Evolutionary conservation across 2,797 vertebrate species (phyloP), one percentile per base, ranked within the genome.

Genomic region (Diglossa cyanea): DNA sequence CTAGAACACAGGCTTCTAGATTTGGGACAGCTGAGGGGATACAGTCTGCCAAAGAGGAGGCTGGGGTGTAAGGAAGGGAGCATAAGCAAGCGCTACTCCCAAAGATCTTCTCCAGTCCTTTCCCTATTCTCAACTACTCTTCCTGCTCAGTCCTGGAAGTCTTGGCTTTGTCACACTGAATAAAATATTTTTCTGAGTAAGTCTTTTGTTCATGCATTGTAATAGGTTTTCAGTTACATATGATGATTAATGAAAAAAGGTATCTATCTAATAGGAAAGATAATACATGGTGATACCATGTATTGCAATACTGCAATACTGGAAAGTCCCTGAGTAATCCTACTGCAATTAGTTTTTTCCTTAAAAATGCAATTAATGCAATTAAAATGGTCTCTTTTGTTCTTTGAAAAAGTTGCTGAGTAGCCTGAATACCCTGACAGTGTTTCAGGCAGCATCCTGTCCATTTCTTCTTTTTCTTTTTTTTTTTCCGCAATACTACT

Each of bases 251-350:
- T 81, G 72, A 66, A 55, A n/a, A 81, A 65, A 33, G 8, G 28
- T 37, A 24, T 70, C 70, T 88, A 73, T 84, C 58, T 70, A 78
- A 60, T 51, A 44, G 3, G 13, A 68, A 57, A 88, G 76, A 65
- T 42, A 91, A n/a, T 57, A 23, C 6, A 15, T 31, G 28, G 16
- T 39, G 53, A 91, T 54, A 88, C 31, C 50, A 73, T 50, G 26
- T 50, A 50, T 50, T 50, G 48, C 48, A 50, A 50, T 28, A 18
- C 30, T 75, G 92, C 91, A 96, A 96, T 19, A 66, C 44, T 66
- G 94, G 94, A 88, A 97, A 97, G 31, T 65, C 91, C 94, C 61
- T 44, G n/a, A 93, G 26, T 62, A 93, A 89, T 75, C 40, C 28
- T 57, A n/a, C 18, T 23, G 57, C 21, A 13, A 37, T 45, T 31